A percentile compares a stretch with the other conserved stretches of the same genome.
Conservation (phyloP, 92 coral and sea anemone genomes). For the Porites rus region DNA sequence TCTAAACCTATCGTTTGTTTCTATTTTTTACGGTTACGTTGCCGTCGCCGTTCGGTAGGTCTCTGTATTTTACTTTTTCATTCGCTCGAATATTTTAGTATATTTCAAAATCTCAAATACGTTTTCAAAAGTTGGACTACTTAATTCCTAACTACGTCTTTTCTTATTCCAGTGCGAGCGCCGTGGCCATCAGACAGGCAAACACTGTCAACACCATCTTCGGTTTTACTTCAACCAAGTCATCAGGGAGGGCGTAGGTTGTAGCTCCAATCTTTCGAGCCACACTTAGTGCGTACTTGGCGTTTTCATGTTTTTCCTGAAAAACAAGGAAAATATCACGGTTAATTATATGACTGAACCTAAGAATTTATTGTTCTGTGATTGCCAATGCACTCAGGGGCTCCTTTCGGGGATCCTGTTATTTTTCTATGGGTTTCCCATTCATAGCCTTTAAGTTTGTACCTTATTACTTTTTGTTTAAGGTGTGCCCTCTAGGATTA, state of each 20-base stretch:
- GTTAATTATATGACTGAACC: not conserved
- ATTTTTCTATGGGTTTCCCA: too few species aligned
- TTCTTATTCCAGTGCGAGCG: slow-evolving; percentile 1
- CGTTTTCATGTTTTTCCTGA: slow-evolving; percentile 90
- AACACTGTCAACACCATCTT: slow-evolving; percentile 96
- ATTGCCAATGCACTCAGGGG: too few species aligned
- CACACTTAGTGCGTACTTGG: slow-evolving; percentile 88
- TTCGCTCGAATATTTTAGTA: not conserved
- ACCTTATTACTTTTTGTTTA: too few species aligned
- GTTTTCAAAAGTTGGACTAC: not conserved
- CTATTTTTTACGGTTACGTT: too few species aligned
- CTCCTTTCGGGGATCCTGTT: too few species aligned
- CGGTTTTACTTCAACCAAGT: slow-evolving; percentile 93
- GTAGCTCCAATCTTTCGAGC: slow-evolving; percentile 97
- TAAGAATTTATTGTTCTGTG: too few species aligned
- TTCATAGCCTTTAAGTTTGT: too few species aligned
- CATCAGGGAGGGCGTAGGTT: slow-evolving; percentile 94
- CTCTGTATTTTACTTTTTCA: not conserved
- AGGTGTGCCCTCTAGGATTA: too few species aligned
- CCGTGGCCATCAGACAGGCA: slow-evolving; percentile 88
- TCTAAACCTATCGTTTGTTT: too few species aligned
- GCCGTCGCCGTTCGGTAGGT: not conserved
- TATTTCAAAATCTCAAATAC: not conserved
- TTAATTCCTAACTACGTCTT: not conserved
- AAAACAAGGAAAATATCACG: not conserved